Conservation (phyloP, 2,888 invertebrate species). For the Drosophila bunnanda region DNA sequence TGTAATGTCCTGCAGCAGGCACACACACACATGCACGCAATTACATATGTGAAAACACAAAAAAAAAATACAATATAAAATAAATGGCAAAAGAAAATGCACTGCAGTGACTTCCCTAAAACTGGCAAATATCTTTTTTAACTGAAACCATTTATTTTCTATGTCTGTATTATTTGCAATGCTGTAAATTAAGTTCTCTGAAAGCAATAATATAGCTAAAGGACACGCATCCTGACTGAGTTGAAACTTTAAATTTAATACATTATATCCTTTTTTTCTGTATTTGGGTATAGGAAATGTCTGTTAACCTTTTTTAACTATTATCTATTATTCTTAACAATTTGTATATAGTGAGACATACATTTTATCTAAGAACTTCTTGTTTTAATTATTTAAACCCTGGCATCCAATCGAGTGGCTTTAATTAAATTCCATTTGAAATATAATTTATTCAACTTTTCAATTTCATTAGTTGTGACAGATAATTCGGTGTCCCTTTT, state of each 20-base stretch:
- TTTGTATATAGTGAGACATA: too few relatives aligned
- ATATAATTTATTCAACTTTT: not conserved
- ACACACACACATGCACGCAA: conserved; percentile 8
- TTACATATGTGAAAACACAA: conserved; percentile 1
- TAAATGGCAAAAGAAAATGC: conserved; percentile 32
- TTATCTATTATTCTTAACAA: too few relatives aligned
- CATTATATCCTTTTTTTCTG: too few relatives aligned
- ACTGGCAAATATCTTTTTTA: conserved; percentile 26
- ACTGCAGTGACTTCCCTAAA: conserved; percentile 37
- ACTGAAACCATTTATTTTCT: conserved; percentile 17
- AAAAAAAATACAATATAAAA: not conserved
- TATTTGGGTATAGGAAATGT: too few relatives aligned
- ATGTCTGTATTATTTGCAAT: not conserved
- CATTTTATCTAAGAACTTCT: fast-evolving
- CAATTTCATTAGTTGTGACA: conserved; percentile 21
- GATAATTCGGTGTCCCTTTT: not conserved
- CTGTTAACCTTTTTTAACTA: too few relatives aligned
- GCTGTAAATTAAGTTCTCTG: conserved; percentile 45
- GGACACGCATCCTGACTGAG: not conserved
- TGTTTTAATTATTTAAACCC: not conserved
- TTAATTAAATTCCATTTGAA: not conserved
- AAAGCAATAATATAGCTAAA: conserved; percentile 21
- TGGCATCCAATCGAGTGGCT: not conserved
- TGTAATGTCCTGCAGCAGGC: conserved; percentile 64
- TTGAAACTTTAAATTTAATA: not conserved